Conservation (phyloP, 2,797 vertebrate genomes). For the Enteromius argenteus region DNA sequence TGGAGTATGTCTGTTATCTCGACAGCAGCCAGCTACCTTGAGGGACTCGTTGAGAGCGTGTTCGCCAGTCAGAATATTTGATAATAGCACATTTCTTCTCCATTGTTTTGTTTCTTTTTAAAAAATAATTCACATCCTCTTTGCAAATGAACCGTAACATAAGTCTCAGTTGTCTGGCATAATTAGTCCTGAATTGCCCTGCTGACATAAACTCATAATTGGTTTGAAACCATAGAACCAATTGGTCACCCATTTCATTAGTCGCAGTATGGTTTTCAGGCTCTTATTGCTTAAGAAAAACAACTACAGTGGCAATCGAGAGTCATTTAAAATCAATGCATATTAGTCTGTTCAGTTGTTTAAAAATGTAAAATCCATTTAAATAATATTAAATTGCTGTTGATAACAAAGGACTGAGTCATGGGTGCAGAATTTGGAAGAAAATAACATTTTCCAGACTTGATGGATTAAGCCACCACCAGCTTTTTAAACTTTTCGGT, state of each 20-base stretch:
- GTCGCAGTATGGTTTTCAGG: constrained; percentile 2
- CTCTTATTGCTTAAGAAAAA: constrained; percentile 14
- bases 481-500: not conserved
- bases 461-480: not conserved
- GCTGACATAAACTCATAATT: constrained; percentile 33
- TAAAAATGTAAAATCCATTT: not conserved
- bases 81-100: not conserved
- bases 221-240: constrained; percentile 29
- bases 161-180: constrained; percentile 42
- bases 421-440: not conserved
- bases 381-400: not conserved
- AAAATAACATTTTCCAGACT: not conserved
- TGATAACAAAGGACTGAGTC: not conserved
- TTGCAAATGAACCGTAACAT: constrained; percentile 26
- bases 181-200: constrained; percentile 40
- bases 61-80: constrained; percentile 4
- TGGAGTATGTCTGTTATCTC: constrained; percentile 47
- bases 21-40: constrained; percentile 33
- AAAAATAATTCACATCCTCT: not conserved
- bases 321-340: constrained; percentile 18
- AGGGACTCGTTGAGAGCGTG: constrained; percentile 20
- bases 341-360: not conserved
- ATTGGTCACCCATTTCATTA: constrained; percentile 33
- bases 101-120: not conserved
- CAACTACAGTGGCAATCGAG: not conserved